Evolutionary conservation across 2,797 vertebrate genomes (phyloP), one percentile per base, ranked within the genome.

Genomic region (Helicolenus hilgendorfi): DNA sequence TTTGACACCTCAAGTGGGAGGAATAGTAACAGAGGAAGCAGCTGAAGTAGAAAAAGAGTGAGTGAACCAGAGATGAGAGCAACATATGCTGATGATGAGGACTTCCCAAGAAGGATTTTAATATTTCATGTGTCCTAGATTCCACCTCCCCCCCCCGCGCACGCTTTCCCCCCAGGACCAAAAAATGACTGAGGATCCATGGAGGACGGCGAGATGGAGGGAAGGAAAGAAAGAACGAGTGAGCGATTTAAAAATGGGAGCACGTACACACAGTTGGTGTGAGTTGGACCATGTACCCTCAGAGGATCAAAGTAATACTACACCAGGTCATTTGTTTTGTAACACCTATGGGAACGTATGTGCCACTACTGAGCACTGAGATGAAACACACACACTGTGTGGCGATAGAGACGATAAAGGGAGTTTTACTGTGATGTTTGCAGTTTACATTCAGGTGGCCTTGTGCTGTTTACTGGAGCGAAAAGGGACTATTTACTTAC

Each of bases 91-190:
- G 93, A 95, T 95, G 89, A 94, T 94, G 92, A 96, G 93, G 94
- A 93, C 92, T 94, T 93, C 94, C 93, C 91, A 93, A 95, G 92
- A 94, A 91, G 91, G 92, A 89, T 90, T 96, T 97, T 89, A 97
- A 97, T 97, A 96, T 97, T 97, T 97, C 84, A 97, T 97, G 93
- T 96, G 97, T 97, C 97, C 97, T 97, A 97, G 94, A 95, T 98
- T 96, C 78, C 70, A 78, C 22, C 75, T 87, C 73, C 83, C 84
- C 77, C 82, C 62, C 36, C 56, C 33, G 6, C 13, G 10, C 26
- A n/a, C 72, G 60, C 55, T 87, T 85, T 84, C 79, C 89, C 93
- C 89, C 77, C 27, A 13, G 65, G 77, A 91, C 76, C 56, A 58
- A 84, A 86, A 85, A 89, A 63, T 79, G 86, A 93, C 88, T 73